Evolutionary conservation across 2,888 invertebrate genomes (phyloP), one percentile per base, ranked within the genome.

Genomic region (Hololepta plana): DNA sequence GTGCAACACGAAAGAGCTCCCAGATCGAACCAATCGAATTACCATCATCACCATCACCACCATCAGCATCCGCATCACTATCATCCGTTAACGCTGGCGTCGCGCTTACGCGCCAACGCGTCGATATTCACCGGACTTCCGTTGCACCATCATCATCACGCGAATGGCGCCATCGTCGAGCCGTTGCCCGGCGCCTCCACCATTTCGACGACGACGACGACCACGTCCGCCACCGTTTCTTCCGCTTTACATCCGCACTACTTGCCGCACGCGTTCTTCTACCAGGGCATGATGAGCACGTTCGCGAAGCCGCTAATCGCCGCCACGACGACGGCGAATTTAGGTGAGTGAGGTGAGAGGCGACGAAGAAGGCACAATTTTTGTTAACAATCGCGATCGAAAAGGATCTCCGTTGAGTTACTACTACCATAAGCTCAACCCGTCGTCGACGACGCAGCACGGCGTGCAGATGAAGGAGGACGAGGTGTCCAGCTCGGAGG

Each of bases 1-100:
- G 88, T 88, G 11, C 87, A 88, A 48, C 85, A 88, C 51, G 88
- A 88, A 54, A 60, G 88, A 34, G 84, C 87, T 6, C 84, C 87
- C 1, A 62, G 87, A 22, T 57, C 64, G 2, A 44, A 53, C 2
- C 51, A 52, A 15, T 37, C 44, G 14, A 49, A 51, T 44, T 43
- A 52, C 39, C 41, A 51, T 38, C 49, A 55, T 38, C 50, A 30
- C 22, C n/a, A 7, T 3, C 49, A 43, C 24, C 47, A 46, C 27
- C 45, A 48, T 29, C 41, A 46, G 9, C 26, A 27, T 34, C 31
- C 45, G 9, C n/a, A n/a, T n/a, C 51, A 45, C 26, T 49, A 48
- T 28, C 47, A 50, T 30, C 43, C 48, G n/a, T 26, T 47, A 11
- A 40, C 44, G 29, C 37, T 47, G 32, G 39, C 24, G 46, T 13